Conservation (phyloP, 1,140 invertebrate genomes). For the Platyscapa corneri region DNA sequence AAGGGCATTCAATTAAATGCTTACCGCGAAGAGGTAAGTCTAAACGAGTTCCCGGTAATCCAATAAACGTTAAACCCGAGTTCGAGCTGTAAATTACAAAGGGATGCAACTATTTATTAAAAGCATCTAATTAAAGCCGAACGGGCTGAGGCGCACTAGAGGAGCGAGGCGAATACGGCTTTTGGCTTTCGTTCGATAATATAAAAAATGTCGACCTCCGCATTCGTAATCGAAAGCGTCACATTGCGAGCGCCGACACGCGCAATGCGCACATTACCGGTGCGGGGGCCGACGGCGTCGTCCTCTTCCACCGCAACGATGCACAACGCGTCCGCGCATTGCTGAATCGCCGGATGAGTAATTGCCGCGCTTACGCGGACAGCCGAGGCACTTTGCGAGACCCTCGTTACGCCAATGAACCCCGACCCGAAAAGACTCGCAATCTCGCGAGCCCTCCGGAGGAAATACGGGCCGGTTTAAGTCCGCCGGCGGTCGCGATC, state of each 20-base stretch:
- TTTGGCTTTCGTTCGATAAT: background rate
- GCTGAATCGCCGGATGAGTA: background rate
- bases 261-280: background rate
- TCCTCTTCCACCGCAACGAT: too few species aligned
- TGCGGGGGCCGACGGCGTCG: too few species aligned
- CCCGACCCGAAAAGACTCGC: background rate
- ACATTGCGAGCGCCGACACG: too few species aligned
- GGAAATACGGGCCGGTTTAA: background rate
- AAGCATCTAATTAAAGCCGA: background rate
- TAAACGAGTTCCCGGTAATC: background rate
- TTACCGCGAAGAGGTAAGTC: background rate
- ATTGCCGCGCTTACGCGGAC: background rate
- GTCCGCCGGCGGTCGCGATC: background rate
- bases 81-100: background rate
- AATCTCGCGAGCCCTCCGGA: background rate
- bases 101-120: background rate
- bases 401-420: background rate
- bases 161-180: background rate
- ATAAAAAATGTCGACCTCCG: too few species aligned
- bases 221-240: too few species aligned
- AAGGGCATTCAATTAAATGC: background rate
- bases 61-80: background rate
- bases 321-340: background rate
- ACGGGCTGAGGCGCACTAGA: background rate
- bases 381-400: background rate